Evolutionary conservation across 37 sponge, comb jelly and placozoan genomes (phyloP).

Genomic region (Agelas oroides): DNA sequence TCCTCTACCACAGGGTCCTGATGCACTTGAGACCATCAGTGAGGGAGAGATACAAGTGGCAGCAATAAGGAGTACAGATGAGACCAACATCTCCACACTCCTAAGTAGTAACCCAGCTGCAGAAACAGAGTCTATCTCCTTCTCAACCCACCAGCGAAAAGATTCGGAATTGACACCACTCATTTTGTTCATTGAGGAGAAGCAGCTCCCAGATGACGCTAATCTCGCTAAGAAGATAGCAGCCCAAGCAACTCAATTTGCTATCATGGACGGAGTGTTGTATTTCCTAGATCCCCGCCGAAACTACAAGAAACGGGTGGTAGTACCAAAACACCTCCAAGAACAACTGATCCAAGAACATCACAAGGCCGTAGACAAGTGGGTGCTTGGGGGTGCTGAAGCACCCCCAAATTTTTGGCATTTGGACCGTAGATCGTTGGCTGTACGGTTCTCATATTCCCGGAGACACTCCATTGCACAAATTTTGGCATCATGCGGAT

Average conservation of each 20-base stretch:
- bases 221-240: conserved; percentile 25
- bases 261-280: conserved; percentile 27
- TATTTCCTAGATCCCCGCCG: conserved; percentile 34
- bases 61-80: neutral
- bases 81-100: neutral
- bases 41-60: conserved; percentile 34
- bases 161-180: conserved; percentile 29
- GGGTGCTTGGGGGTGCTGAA: too few relatives aligned
- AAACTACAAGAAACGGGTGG: conserved; percentile 14
- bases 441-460: too few relatives aligned
- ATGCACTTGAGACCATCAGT: too few relatives aligned
- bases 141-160: too few relatives aligned
- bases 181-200: conserved; percentile 6
- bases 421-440: too few relatives aligned
- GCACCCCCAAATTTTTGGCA: too few relatives aligned
- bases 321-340: conserved; percentile 37
- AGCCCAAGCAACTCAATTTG: conserved; percentile 10
- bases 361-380: too few relatives aligned
- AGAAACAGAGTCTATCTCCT: too few relatives aligned
- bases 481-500: too few relatives aligned
- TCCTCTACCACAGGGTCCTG: conserved; percentile 17
- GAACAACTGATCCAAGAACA: neutral
- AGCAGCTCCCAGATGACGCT: conserved; percentile 33
- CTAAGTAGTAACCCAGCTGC: neutral
- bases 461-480: too few relatives aligned